Percentiles rank a stretch among this genome's conserved stretches.
phyloP scores from a whole-genome alignment of 1,140 invertebrate species.

The Drosophila nebulosa region DNA sequence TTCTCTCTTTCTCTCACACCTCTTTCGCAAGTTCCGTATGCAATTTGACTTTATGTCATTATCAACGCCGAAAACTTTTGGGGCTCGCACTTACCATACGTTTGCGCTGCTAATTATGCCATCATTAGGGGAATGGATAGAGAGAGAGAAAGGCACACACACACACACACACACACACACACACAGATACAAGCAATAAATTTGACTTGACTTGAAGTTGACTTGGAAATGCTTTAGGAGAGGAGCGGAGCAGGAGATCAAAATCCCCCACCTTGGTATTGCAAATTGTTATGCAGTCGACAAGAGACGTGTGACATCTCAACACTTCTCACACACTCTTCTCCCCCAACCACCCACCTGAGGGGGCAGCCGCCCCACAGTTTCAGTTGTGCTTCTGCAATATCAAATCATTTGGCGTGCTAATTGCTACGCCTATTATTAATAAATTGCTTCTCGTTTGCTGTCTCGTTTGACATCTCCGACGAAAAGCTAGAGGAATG shows the following conservation, averaged over 20 bases:
- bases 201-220: constrained; percentile 45
- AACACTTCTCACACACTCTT: constrained; percentile 5
- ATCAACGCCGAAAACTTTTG: constrained; percentile 52
- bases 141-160: constrained; percentile 20
- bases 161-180: not conserved
- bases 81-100: constrained; percentile 13
- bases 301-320: constrained; percentile 11
- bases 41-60: constrained; percentile 76
- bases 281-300: constrained; percentile 38
- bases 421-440: constrained; percentile 52
- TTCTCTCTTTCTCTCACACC: too few relatives aligned
- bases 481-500: not conserved
- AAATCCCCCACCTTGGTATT: constrained; percentile 24
- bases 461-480: constrained; percentile 28
- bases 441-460: constrained; percentile 46
- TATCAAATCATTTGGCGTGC: constrained; percentile 48
- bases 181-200: constrained; percentile 55
- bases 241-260: not conserved
- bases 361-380: not conserved
- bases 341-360: constrained; percentile 5
- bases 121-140: constrained; percentile 52
- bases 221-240: constrained; percentile 6
- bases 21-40: constrained; percentile 10
- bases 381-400: not conserved
- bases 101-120: constrained; percentile 72